Evolutionary conservation across 2,888 invertebrate species (phyloP).

Genomic region (Gymnosoma rotundatum): DNA sequence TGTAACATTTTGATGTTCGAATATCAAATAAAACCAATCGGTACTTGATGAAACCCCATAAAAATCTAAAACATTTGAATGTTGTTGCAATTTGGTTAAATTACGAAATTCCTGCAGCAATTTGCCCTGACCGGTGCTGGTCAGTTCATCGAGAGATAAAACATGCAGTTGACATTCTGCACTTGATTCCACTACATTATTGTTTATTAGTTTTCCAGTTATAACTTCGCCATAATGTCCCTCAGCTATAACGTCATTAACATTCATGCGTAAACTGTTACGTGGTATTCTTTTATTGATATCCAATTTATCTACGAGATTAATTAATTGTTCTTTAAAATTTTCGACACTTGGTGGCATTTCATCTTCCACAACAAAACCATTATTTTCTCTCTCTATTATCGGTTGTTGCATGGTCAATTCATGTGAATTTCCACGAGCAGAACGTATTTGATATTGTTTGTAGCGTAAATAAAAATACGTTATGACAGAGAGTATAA

Average conservation of each 20-base stretch:
- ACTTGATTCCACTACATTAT: conserved; percentile 71
- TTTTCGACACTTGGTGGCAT: conserved; percentile 85
- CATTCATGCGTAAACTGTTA: conserved; percentile 88
- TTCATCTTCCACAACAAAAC: conserved; percentile 89
- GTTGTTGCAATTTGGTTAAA: conserved; percentile 87
- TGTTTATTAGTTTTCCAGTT: conserved; percentile 85
- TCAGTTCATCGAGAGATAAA: conserved; percentile 84
- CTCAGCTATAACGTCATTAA: conserved; percentile 86
- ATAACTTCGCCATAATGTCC: conserved; percentile 91
- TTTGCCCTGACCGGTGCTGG: conserved; percentile 81
- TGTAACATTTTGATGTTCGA: conserved; percentile 87
- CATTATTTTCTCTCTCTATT: conserved; percentile 90
- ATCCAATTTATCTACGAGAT: conserved; percentile 84
- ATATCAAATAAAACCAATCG: conserved; percentile 88
- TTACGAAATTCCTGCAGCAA: conserved; percentile 88
- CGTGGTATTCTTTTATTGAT: conserved; percentile 84
- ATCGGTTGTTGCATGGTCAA: conserved; percentile 90
- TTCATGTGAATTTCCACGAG: conserved; percentile 84
- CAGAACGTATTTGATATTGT: conserved; percentile 77
- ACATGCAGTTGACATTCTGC: conserved; percentile 85
- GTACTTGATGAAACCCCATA: conserved; percentile 91
- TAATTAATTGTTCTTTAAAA: conserved; percentile 89
- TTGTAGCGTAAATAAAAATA: conserved; percentile 82
- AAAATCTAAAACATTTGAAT: conserved; percentile 88
- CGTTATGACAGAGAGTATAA: conserved; percentile 85